Evolutionary conservation across 2,797 vertebrate species (phyloP).

Genomic region (Hipposideros larvatus): DNA sequence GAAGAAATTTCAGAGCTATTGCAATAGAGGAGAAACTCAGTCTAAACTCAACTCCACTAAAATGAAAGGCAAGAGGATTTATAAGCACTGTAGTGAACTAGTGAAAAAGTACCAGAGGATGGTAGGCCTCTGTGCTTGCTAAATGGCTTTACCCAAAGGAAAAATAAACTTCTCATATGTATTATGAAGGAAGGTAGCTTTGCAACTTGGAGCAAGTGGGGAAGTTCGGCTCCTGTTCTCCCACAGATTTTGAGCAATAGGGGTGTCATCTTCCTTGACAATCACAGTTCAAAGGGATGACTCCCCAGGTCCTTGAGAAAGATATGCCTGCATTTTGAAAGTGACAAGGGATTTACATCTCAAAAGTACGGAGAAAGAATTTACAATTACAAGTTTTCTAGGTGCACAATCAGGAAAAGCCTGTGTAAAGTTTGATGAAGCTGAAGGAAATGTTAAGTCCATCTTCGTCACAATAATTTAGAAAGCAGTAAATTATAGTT

Average conservation of each 20-base stretch:
- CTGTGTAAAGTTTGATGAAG: neutral
- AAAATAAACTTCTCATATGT: neutral
- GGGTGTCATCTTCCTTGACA: neutral
- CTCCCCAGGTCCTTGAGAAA: neutral
- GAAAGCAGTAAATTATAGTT: neutral
- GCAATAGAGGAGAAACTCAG: neutral
- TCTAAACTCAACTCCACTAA: neutral
- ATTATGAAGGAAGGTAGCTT: neutral
- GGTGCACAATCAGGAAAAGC: no score
- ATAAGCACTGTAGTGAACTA: neutral
- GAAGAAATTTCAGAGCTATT: neutral
- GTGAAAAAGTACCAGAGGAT: neutral
- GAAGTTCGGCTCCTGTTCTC: neutral
- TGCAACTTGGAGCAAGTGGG: neutral
- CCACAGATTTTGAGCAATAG: neutral
- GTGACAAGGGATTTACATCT: neutral
- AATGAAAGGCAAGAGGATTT: neutral
- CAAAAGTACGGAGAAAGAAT: neutral
- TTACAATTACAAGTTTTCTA: neutral
- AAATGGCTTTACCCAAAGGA: neutral
- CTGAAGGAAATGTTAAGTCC: neutral
- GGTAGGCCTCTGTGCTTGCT: neutral
- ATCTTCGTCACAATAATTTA: neutral
- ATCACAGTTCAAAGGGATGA: neutral
- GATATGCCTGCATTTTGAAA: neutral